phyloP scores from a whole-genome alignment of 2,797 vertebrate species.

The Garrulus glandarius region DNA sequence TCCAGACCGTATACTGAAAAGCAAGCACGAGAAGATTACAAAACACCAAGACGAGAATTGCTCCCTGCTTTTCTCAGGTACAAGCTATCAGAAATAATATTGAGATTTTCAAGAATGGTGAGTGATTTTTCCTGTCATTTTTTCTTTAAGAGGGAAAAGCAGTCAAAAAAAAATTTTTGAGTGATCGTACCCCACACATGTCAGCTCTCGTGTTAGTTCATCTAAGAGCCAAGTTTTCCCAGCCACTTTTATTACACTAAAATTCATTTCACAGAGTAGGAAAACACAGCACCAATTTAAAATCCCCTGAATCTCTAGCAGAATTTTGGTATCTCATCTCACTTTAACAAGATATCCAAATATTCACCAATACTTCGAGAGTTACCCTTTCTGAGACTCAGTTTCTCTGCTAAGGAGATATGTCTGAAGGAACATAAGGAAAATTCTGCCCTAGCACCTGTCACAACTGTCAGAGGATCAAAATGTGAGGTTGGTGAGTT shows the following conservation, averaged over 20 bases:
- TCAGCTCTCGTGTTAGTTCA: neutral
- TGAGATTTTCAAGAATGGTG: neutral
- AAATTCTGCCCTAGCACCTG: neutral
- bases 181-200: neutral
- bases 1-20: conserved; percentile 34
- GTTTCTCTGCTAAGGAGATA: neutral
- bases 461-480: neutral
- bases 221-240: neutral
- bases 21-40: neutral
- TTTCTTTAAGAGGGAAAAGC: neutral
- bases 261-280: neutral
- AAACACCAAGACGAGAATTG: conserved; percentile 11
- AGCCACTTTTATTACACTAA: neutral
- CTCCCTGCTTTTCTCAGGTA: neutral
- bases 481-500: neutral
- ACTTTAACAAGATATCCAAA: neutral
- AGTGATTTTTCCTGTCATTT: neutral
- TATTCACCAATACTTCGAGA: neutral
- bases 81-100: conserved; percentile 29
- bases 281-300: neutral
- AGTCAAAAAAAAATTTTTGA: neutral
- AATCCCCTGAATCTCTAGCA: neutral
- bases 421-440: neutral
- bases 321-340: neutral
- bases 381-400: neutral